Evolutionary conservation across 2,797 vertebrate species (phyloP).

Genomic region (Sarcophilus harrisii): DNA sequence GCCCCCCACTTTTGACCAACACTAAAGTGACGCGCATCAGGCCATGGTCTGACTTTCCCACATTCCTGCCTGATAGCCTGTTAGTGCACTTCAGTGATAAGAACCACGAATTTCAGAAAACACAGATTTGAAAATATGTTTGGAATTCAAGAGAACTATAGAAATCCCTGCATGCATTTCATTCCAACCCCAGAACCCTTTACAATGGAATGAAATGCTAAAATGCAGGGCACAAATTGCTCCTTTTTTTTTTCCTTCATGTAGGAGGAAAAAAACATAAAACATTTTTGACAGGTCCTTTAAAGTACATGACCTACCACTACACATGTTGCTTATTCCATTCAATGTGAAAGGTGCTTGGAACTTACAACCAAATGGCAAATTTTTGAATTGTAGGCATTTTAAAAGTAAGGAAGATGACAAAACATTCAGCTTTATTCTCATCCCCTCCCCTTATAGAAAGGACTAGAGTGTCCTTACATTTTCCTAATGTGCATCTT

Average conservation of each 20-base stretch:
- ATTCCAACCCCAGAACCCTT: constrained; percentile 56
- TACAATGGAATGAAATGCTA: constrained; percentile 45
- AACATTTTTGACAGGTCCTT: neutral
- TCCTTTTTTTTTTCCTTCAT: constrained; percentile 56
- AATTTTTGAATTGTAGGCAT: neutral
- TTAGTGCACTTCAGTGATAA: constrained; percentile 75
- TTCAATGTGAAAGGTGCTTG: neutral
- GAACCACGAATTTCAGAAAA: constrained; percentile 68
- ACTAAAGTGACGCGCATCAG: neutral
- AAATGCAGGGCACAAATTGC: constrained; percentile 53
- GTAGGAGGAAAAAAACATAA: neutral
- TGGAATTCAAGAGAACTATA: constrained; percentile 76
- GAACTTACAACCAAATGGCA: constrained; percentile 11
- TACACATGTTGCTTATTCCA: neutral
- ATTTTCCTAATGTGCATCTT: neutral
- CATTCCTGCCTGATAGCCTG: constrained; percentile 67
- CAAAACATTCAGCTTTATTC: neutral
- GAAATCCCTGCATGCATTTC: constrained; percentile 41
- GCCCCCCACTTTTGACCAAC: neutral
- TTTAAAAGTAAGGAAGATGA: constrained; percentile 45
- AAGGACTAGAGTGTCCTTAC: neutral
- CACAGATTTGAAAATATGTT: constrained; percentile 59
- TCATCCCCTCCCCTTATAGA: neutral
- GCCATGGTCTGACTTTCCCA: constrained; percentile 37
- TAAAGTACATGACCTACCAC: constrained; percentile 14